These are phyloP conservation scores for Thereva nobilitata DNA, from an alignment of 2,888 invertebrate genomes.

Conservation along the genomic window DNA sequence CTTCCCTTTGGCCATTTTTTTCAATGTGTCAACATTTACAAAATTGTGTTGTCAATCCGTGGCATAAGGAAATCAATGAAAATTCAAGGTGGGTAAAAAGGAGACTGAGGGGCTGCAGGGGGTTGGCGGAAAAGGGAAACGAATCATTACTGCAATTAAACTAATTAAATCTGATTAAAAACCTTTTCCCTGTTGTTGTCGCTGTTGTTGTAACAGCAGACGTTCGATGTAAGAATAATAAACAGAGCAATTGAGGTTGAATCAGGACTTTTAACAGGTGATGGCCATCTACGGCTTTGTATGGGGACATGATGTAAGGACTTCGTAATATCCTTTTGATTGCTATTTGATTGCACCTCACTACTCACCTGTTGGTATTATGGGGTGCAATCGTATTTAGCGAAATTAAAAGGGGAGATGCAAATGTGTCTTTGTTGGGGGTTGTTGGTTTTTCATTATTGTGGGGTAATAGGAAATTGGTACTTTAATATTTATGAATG, in stretches of 20 bases:
- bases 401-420: conserved; percentile 11
- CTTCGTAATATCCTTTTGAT: conserved; percentile 37
- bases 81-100: no score
- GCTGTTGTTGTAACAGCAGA: conserved; percentile 11
- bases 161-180: conserved; percentile 41
- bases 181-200: background rate
- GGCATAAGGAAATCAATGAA: conserved; percentile 4
- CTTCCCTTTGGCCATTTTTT: background rate
- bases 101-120: background rate
- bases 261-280: no score
- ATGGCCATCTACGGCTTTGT: no score
- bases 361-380: background rate
- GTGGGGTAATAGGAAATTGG: background rate
- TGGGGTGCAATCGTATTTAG: background rate
- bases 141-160: conserved; percentile 36
- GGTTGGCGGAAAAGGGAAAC: conserved; percentile 6
- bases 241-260: conserved; percentile 11
- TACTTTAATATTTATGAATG: conserved; percentile 3
- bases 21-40: background rate
- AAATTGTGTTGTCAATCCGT: conserved; percentile 17
- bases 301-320: background rate
- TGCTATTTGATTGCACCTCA: conserved; percentile 39
- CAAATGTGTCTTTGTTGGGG: background rate
- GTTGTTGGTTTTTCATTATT: background rate
- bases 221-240: background rate